Evolutionary conservation across 2,888 invertebrate genomes (phyloP).

Genomic region (Odontocerum albicorne): DNA sequence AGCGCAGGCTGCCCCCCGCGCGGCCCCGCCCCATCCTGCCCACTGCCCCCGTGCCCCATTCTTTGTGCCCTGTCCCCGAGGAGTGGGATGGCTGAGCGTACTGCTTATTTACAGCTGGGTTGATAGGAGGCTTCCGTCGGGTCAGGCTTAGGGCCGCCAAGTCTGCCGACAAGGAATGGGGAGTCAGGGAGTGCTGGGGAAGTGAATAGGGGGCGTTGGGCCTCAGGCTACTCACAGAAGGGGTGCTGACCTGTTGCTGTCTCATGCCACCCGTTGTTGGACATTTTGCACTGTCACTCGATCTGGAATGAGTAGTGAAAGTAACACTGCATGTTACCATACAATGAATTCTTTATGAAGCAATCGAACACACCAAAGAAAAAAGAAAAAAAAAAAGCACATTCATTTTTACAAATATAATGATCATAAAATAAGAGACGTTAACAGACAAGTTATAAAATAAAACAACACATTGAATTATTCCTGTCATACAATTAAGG

Average conservation of each 20-base stretch:
- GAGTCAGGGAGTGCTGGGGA: slow-evolving; percentile 33
- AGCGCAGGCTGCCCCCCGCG: slow-evolving; percentile 51
- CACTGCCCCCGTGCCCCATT: slow-evolving; percentile 39
- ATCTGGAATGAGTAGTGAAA: slow-evolving; percentile 51
- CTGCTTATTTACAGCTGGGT: slow-evolving; percentile 39
- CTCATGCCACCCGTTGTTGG: slow-evolving; percentile 40
- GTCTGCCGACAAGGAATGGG: slow-evolving; percentile 40
- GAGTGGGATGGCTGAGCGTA: slow-evolving; percentile 37
- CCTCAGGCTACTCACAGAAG: slow-evolving; percentile 34
- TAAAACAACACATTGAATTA: too few relatives aligned
- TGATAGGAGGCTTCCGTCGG: slow-evolving; percentile 43
- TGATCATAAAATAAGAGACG: too few relatives aligned
- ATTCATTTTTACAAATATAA: too few relatives aligned
- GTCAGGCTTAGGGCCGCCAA: slow-evolving; percentile 41
- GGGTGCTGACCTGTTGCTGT: slow-evolving; percentile 38
- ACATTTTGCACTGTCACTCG: slow-evolving; percentile 64
- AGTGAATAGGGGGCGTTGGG: slow-evolving; percentile 36
- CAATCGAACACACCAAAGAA: too few relatives aligned
- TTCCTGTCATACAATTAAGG: too few relatives aligned
- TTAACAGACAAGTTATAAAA: too few relatives aligned
- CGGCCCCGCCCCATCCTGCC: slow-evolving; percentile 40
- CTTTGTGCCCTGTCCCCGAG: slow-evolving; percentile 38
- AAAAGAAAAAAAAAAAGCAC: too few relatives aligned
- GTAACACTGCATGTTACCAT: too few relatives aligned
- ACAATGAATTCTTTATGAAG: too few relatives aligned